phyloP scores from a whole-genome alignment of 2,113 vertebrate species.

The Entomyzon cyanotis region DNA sequence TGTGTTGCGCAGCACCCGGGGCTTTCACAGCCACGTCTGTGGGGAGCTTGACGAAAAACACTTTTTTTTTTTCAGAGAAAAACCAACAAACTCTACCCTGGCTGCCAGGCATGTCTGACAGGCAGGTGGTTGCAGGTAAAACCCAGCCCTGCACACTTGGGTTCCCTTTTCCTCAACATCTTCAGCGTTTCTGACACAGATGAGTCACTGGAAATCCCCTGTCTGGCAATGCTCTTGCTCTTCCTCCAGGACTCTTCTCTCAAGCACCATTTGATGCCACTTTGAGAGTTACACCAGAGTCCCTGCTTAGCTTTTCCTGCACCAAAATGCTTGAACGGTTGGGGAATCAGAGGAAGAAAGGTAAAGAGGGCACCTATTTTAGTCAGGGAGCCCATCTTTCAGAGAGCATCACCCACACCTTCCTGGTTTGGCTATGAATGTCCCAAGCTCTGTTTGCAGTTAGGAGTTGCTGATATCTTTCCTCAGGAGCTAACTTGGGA shows the following conservation, averaged over 20 bases:
- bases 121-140: constrained; percentile 35
- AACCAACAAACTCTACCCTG: not conserved
- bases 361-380: not conserved
- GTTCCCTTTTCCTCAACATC: constrained; percentile 30
- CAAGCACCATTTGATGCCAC: not conserved
- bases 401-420: not conserved
- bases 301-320: not conserved
- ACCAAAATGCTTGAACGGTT: not conserved
- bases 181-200: not conserved
- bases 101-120: not conserved
- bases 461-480: not conserved
- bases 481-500: not conserved
- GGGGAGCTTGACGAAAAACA: not conserved
- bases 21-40: not conserved
- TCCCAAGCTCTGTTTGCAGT: not conserved
- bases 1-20: not conserved
- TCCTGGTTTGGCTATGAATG: not conserved
- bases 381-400: not conserved
- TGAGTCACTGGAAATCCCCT: constrained; percentile 69
- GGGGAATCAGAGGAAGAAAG: not conserved
- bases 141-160: not conserved
- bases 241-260: not conserved
- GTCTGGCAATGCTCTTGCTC: not conserved
- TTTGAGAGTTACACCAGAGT: not conserved
- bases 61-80: constrained; percentile 24